Evolutionary conservation across 2,888 invertebrate species (phyloP).

Genomic region (Byasa hedistus): DNA sequence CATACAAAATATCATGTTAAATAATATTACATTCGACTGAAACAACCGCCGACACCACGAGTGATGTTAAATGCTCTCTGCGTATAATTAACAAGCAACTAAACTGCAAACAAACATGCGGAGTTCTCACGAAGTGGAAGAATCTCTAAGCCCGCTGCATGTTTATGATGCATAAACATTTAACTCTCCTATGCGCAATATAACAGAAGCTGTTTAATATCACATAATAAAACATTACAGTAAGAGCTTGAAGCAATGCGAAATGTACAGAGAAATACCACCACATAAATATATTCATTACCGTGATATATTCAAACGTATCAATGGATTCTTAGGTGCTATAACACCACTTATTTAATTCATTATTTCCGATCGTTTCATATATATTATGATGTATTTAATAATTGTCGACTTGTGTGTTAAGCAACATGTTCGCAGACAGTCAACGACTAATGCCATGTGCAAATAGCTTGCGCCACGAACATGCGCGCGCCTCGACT

Average conservation of each 20-base stretch:
- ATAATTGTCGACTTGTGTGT: not conserved
- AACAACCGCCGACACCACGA: not conserved
- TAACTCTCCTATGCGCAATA: constrained; percentile 29
- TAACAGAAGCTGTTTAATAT: constrained; percentile 17
- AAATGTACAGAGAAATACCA: not conserved
- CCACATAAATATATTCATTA: not conserved
- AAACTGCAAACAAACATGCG: constrained; percentile 7
- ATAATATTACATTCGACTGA: not conserved
- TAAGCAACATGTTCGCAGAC: constrained; percentile 17
- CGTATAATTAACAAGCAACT: constrained; percentile 2
- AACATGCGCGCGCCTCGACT: constrained; percentile 30
- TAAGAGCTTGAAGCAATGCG: not conserved
- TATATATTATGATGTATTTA: not conserved
- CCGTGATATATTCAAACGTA: no score
- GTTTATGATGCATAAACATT: constrained; percentile 32
- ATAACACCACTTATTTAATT: no score
- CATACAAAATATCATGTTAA: no score
- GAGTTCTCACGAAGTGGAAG: constrained; percentile 6
- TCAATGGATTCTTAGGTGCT: no score
- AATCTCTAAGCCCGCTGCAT: constrained; percentile 23
- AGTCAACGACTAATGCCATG: constrained; percentile 20
- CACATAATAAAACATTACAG: not conserved
- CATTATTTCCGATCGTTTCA: not conserved
- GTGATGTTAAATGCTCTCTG: constrained; percentile 6
- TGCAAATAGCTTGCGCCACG: constrained; percentile 32